Conservation (phyloP, 2,797 vertebrate genomes). For the Anniella stebbinsi region DNA sequence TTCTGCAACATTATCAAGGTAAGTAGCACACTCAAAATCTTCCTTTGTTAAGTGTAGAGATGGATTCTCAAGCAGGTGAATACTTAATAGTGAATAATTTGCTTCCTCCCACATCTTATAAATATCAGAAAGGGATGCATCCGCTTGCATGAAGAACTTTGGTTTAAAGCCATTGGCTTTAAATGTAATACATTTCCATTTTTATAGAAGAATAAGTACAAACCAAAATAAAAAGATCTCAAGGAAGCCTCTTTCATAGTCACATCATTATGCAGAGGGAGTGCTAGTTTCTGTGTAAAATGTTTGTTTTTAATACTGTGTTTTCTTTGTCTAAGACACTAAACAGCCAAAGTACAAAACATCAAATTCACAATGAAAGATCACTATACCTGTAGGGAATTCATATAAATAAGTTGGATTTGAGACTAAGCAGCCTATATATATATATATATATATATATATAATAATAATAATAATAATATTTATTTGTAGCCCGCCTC, state of each 20-base stretch:
- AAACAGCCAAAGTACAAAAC: too few relatives aligned
- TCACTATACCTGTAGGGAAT: background rate
- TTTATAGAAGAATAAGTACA: background rate
- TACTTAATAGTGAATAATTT: background rate
- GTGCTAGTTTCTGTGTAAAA: background rate
- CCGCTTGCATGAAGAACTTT: background rate
- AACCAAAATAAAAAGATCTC: background rate
- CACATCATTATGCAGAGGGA: background rate
- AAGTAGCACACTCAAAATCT: constrained; percentile 53
- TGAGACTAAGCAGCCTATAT: background rate
- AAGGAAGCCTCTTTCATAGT: background rate
- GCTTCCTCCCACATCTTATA: background rate
- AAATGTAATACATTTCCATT: background rate
- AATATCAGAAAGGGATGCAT: background rate
- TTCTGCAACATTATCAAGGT: constrained; percentile 96
- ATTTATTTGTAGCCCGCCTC: too few relatives aligned
- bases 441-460: constrained; percentile 5
- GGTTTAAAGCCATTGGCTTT: background rate
- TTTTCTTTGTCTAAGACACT: background rate
- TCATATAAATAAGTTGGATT: constrained; percentile 21
- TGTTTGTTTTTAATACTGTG: background rate
- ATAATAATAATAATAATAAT: too few relatives aligned
- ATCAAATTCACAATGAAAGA: background rate
- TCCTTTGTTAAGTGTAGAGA: background rate
- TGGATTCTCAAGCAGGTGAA: background rate